Conservation (phyloP, 2,113 vertebrate genomes). For the Rhabdornis inornatus region DNA sequence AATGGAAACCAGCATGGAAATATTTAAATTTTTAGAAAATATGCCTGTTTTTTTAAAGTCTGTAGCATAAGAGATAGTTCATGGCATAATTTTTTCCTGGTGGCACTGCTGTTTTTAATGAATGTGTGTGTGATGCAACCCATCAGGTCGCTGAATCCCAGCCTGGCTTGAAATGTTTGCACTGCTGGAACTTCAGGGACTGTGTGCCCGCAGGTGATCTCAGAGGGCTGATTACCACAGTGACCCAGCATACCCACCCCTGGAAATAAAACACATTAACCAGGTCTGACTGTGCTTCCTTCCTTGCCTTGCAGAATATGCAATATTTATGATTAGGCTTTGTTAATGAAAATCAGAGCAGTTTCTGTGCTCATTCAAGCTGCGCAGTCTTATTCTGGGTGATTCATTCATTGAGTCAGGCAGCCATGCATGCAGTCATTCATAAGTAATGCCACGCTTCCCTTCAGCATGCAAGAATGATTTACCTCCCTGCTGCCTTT, state of each 20-base stretch:
- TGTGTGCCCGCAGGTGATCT: neutral
- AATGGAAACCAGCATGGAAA: neutral
- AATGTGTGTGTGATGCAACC: neutral
- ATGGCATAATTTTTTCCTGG: neutral
- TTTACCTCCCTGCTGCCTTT: slow-evolving; percentile 41
- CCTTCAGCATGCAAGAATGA: slow-evolving; percentile 39
- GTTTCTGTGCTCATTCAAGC: slow-evolving; percentile 6
- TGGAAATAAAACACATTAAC: slow-evolving; percentile 11
- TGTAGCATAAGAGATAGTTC: neutral
- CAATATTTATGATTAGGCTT: slow-evolving; percentile 58
- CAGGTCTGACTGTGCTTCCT: slow-evolving; percentile 20
- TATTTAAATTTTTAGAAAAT: neutral
- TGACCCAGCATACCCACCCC: neutral
- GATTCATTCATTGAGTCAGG: slow-evolving; percentile 68
- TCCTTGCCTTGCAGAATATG: neutral
- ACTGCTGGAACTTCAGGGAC: neutral
- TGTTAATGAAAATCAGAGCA: slow-evolving; percentile 32
- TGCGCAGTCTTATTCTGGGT: slow-evolving; percentile 3
- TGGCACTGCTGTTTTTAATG: neutral
- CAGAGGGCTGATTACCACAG: neutral
- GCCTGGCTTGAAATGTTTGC: neutral
- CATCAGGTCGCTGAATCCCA: neutral
- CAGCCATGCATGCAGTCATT: slow-evolving; percentile 59
- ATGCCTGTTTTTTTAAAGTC: neutral
- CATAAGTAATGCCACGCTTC: slow-evolving; percentile 52